A percentile compares a stretch with the other conserved stretches of the same genome.
These are phyloP conservation scores for Neosalanx taihuensis DNA, from an alignment of 2,797 vertebrate genomes.

Conservation along the genomic window DNA sequence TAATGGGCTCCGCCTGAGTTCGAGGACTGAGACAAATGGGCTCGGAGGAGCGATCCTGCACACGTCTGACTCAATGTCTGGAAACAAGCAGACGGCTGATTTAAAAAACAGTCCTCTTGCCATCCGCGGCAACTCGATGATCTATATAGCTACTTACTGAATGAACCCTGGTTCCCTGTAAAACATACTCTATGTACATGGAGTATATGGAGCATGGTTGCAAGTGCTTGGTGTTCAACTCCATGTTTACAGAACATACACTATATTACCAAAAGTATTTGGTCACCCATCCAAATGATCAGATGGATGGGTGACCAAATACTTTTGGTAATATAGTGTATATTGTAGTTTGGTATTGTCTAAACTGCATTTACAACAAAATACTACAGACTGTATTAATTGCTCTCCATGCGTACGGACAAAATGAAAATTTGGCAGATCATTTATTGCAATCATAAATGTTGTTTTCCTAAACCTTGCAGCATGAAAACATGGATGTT, in stretches of 20 bases:
- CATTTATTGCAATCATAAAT: constrained; percentile 35
- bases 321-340: too few relatives aligned
- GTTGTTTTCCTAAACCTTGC: constrained; percentile 19
- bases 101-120: constrained; percentile 16
- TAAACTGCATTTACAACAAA: constrained; percentile 13
- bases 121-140: not conserved
- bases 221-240: too few relatives aligned
- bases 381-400: constrained; percentile 17
- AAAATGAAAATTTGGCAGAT: constrained; percentile 20
- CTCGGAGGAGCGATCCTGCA: constrained; percentile 35
- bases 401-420: constrained; percentile 27
- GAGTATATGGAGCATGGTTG: not conserved
- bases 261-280: too few relatives aligned
- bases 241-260: not conserved
- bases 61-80: constrained; percentile 12
- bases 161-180: not conserved
- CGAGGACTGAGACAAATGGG: constrained; percentile 37
- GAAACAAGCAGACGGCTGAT: constrained; percentile 28
- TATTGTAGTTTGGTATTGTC: constrained; percentile 5
- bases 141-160: too few relatives aligned
- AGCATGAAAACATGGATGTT: constrained; percentile 15
- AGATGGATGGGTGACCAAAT: too few relatives aligned
- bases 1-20: constrained; percentile 45
- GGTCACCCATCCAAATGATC: too few relatives aligned
- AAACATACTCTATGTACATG: not conserved